Evolutionary conservation across 2,888 invertebrate species (phyloP).

Genomic region (Pelosia muscerda): DNA sequence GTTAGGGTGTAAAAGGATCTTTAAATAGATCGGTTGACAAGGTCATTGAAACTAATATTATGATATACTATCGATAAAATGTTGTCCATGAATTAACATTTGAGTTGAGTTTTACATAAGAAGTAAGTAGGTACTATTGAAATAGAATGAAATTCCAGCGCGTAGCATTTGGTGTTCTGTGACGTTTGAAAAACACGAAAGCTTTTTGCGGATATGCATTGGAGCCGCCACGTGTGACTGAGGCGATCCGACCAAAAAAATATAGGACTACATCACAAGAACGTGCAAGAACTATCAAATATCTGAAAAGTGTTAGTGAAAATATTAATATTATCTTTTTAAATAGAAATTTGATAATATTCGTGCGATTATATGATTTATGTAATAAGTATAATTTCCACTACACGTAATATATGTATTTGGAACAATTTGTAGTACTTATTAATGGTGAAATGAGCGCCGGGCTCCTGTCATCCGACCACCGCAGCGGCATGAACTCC

Average conservation of each 20-base stretch:
- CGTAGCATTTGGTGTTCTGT: too few relatives aligned
- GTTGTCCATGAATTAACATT: background rate
- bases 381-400: background rate
- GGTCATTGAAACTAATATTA: background rate
- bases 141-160: background rate
- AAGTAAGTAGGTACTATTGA: too few relatives aligned
- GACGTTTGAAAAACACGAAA: background rate
- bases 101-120: too few relatives aligned
- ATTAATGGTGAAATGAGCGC: too few relatives aligned
- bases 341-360: background rate
- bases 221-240: background rate
- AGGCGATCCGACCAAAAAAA: background rate
- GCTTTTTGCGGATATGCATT: background rate
- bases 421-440: background rate
- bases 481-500: too few relatives aligned
- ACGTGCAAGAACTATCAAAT: background rate
- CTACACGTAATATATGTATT: background rate
- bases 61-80: background rate
- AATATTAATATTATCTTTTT: background rate
- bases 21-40: background rate
- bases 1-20: too few relatives aligned
- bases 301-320: background rate
- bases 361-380: background rate
- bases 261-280: constrained; percentile 1
- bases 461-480: too few relatives aligned